Conservation (phyloP, 1,140 invertebrate genomes). For the Eciton burchellii region DNA sequence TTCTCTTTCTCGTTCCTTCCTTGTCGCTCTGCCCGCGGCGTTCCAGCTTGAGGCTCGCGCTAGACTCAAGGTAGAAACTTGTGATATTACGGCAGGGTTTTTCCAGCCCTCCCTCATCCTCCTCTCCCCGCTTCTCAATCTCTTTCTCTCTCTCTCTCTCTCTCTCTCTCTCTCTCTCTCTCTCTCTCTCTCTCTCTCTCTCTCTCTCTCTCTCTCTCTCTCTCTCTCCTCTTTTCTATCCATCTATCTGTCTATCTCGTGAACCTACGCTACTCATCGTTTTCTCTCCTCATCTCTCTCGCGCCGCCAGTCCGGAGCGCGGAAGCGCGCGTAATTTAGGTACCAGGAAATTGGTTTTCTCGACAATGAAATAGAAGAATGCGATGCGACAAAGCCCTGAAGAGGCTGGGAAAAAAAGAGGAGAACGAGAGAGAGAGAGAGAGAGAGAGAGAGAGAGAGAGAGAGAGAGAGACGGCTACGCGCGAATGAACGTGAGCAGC, state of each 20-base stretch:
- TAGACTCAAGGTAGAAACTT: conserved; percentile 81
- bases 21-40: conserved; percentile 70
- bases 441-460: conserved; percentile 70
- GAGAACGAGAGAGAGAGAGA: conserved; percentile 64
- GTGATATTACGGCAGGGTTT: conserved; percentile 82
- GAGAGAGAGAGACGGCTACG: conserved; percentile 57
- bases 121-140: conserved; percentile 57
- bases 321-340: conserved; percentile 84
- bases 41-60: conserved; percentile 72
- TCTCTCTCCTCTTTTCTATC: conserved; percentile 58
- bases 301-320: conserved; percentile 48
- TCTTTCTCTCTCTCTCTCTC: conserved; percentile 39
- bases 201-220: conserved; percentile 49
- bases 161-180: conserved; percentile 63
- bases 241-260: conserved; percentile 47
- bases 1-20: conserved; percentile 60
- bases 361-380: conserved; percentile 86
- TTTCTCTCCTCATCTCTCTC: conserved; percentile 67
- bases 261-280: conserved; percentile 7
- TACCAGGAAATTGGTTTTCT: conserved; percentile 86
- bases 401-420: conserved; percentile 71
- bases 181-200: conserved; percentile 66
- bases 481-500: conserved; percentile 32
- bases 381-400: conserved; percentile 79
- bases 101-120: conserved; percentile 71